phyloP scores from a whole-genome alignment of 2,888 invertebrate species.

The Prenolepis imparis region DNA sequence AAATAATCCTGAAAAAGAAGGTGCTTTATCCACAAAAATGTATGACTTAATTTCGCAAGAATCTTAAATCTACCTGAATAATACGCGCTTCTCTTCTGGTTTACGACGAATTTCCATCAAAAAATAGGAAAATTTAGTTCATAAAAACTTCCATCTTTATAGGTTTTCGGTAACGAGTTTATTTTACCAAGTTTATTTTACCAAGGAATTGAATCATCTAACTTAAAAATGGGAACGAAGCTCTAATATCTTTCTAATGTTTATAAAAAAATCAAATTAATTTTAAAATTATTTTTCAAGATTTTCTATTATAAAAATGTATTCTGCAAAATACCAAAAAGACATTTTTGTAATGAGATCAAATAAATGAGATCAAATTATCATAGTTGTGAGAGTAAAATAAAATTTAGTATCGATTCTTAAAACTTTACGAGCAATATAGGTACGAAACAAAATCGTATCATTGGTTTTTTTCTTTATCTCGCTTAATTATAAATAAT shows the following conservation, averaged over 20 bases:
- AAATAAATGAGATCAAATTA: not conserved
- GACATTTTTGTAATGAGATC: not conserved
- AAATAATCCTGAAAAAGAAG: slow-evolving; percentile 67
- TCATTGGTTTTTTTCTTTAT: not conserved
- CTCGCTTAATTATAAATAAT: not conserved
- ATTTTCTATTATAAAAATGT: not conserved
- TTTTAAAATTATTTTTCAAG: not conserved
- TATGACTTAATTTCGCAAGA: slow-evolving; percentile 84
- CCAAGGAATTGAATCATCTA: not conserved
- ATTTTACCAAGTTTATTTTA: too few relatives aligned
- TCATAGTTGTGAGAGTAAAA: not conserved
- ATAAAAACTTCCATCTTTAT: not conserved
- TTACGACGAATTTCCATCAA: not conserved
- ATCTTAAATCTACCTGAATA: slow-evolving; percentile 59
- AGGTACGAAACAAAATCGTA: not conserved
- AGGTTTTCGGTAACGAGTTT: not conserved
- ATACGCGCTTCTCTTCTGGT: not conserved
- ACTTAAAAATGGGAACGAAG: not conserved
- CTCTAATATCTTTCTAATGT: not conserved
- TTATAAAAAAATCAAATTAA: not conserved
- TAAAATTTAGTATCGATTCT: not conserved
- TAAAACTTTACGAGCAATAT: not conserved
- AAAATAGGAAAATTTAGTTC: not conserved
- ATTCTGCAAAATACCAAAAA: not conserved
- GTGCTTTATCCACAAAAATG: slow-evolving; percentile 79